phyloP scores from a whole-genome alignment of 2,888 invertebrate species.

The Drosophila cracens region DNA sequence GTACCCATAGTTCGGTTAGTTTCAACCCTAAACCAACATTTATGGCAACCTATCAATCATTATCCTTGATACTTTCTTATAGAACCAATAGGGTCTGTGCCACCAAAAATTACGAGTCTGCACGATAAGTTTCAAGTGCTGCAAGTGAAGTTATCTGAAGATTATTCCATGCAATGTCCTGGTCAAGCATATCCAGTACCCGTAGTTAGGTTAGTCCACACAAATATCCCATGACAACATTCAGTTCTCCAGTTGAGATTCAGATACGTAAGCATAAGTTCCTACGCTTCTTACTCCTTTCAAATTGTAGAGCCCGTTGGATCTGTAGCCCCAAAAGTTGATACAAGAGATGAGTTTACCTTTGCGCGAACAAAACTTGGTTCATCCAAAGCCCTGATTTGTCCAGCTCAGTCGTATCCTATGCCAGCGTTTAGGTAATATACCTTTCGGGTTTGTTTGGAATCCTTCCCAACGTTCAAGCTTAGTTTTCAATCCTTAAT shows the following conservation, averaged over 20 bases:
- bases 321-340: slow-evolving; percentile 88
- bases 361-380: slow-evolving; percentile 76
- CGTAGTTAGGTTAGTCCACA: slow-evolving; percentile 48
- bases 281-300: not conserved
- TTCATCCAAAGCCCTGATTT: slow-evolving; percentile 87
- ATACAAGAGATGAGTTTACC: slow-evolving; percentile 87
- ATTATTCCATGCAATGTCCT: slow-evolving; percentile 89
- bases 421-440: slow-evolving; percentile 83
- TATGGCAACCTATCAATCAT: not conserved
- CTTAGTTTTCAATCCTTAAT: not conserved
- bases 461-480: slow-evolving; percentile 39
- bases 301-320: slow-evolving; percentile 85
- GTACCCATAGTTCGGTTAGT: slow-evolving; percentile 89
- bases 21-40: not conserved
- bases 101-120: slow-evolving; percentile 87
- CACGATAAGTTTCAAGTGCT: slow-evolving; percentile 84
- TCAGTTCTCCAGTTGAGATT: slow-evolving; percentile 10
- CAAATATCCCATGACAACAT: slow-evolving; percentile 48
- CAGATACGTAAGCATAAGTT: not conserved
- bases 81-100: slow-evolving; percentile 86
- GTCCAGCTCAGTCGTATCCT: slow-evolving; percentile 88
- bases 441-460: not conserved
- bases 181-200: slow-evolving; percentile 92
- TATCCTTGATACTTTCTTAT: not conserved
- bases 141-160: slow-evolving; percentile 85